Percentiles rank a stretch among this genome's conserved stretches.
Evolutionary conservation across 1,140 invertebrate genomes (phyloP).

Genomic region (Pogonus chalceus): DNA sequence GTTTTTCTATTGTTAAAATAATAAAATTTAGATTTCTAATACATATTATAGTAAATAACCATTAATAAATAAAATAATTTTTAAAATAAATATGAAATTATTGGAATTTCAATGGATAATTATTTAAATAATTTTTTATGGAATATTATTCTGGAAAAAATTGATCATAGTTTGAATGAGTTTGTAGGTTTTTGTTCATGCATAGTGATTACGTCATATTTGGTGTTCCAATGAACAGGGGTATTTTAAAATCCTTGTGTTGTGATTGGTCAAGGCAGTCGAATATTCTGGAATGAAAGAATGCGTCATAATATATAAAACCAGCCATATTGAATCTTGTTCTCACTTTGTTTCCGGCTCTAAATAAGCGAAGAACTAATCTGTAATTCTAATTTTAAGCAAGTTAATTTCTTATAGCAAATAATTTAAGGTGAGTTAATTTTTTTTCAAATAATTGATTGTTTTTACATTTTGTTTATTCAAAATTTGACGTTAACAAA

Average conservation of each 20-base stretch:
- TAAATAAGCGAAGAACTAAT: neutral
- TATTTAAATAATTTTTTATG: neutral
- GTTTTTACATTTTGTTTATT: neutral
- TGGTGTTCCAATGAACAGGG: neutral
- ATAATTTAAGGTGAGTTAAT: neutral
- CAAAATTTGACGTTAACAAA: neutral
- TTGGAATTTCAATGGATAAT: neutral
- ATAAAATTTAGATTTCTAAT: no score
- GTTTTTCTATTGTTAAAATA: no score
- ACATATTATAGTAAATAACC: no score
- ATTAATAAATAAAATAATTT: no score
- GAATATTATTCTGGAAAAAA: neutral
- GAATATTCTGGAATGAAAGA: conserved; percentile 22
- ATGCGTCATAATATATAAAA: conserved; percentile 19
- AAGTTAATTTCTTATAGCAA: neutral
- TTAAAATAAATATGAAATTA: no score
- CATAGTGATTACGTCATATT: neutral
- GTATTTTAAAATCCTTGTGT: neutral
- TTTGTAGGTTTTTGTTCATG: neutral
- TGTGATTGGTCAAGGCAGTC: conserved; percentile 12
- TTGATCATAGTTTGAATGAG: neutral
- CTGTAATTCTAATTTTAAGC: neutral
- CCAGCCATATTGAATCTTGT: conserved; percentile 18
- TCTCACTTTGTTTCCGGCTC: neutral
- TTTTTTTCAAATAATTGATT: neutral